Conservation (phyloP, 2,113 vertebrate genomes). For the Zosterops hypoxanthus region DNA sequence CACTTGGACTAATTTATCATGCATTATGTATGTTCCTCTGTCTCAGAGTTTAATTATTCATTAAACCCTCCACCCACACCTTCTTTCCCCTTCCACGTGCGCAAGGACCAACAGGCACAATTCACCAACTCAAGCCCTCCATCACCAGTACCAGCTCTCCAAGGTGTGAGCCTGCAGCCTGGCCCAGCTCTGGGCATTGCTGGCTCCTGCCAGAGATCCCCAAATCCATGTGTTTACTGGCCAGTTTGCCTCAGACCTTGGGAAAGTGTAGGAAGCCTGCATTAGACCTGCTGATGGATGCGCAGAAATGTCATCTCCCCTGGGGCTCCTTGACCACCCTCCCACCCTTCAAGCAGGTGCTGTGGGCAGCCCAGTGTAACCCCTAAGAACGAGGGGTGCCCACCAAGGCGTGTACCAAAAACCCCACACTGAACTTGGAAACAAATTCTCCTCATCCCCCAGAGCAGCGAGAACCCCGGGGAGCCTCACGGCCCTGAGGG, state of each 20-base stretch:
- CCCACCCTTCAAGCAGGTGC: neutral
- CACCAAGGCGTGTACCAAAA: rapidly evolving
- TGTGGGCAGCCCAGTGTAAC: neutral
- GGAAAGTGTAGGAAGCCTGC: rapidly evolving
- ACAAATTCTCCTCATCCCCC: neutral
- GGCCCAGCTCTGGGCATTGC: neutral
- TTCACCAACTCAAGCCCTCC: neutral
- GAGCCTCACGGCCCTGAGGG: neutral
- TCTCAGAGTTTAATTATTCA: conserved; percentile 26
- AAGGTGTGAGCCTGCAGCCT: neutral
- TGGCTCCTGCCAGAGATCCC: neutral
- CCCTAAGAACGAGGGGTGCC: rapidly evolving
- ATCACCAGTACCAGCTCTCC: neutral
- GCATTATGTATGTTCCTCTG: neutral
- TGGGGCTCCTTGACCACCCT: neutral
- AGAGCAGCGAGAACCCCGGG: rapidly evolving
- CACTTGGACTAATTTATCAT: neutral
- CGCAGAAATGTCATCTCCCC: neutral
- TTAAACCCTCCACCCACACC: neutral
- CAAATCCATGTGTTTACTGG: neutral
- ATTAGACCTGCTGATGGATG: neutral
- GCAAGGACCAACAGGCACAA: neutral
- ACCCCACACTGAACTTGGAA: rapidly evolving
- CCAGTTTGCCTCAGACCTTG: rapidly evolving
- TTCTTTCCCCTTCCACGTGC: neutral